These are phyloP conservation scores for Synergus laeviventris DNA, from an alignment of 2,888 invertebrate species.

Conservation along the genomic window DNA sequence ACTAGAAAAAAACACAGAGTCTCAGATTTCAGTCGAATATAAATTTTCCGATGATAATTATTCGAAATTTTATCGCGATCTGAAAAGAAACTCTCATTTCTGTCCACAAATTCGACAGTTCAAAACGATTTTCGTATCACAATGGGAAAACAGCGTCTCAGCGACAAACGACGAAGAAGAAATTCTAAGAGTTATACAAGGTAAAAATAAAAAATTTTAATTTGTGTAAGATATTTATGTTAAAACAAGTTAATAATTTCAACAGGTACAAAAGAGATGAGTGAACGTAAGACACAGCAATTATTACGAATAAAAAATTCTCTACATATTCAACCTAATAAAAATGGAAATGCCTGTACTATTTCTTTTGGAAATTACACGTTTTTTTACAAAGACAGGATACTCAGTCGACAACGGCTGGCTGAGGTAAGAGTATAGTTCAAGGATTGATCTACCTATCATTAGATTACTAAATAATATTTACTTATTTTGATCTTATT, in stretches of 20 bases:
- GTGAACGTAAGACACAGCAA: not conserved
- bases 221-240: not conserved
- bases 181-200: not conserved
- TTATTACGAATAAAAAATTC: not conserved
- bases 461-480: no score
- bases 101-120: not conserved
- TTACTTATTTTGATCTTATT: not conserved
- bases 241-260: conserved; percentile 19
- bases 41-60: not conserved
- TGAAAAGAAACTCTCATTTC: no score
- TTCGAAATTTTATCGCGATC: not conserved
- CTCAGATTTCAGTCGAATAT: not conserved
- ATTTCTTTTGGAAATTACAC: conserved; percentile 41
- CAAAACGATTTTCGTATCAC: not conserved
- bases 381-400: conserved; percentile 66
- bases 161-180: not conserved
- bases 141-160: not conserved
- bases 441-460: conserved; percentile 20
- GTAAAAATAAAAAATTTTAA: not conserved
- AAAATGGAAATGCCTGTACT: not conserved
- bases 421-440: conserved; percentile 60
- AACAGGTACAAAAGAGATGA: conserved; percentile 10
- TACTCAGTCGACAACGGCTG: conserved; percentile 66
- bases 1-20: not conserved
- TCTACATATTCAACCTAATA: conserved; percentile 7